Evolutionary conservation across 2,888 invertebrate species (phyloP).

Genomic region (Chymomyza caudatula): DNA sequence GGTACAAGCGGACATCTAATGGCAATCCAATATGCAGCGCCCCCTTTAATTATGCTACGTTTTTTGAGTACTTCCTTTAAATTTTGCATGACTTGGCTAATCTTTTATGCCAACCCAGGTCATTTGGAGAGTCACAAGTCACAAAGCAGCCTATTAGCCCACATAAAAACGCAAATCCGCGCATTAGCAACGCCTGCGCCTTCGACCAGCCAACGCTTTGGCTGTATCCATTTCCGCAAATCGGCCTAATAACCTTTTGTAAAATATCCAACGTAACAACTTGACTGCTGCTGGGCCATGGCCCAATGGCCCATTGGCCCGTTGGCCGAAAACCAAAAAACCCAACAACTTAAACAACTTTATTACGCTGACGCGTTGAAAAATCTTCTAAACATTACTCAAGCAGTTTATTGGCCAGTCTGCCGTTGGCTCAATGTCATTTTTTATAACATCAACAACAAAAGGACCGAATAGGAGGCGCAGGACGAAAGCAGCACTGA

Average conservation of each 20-base stretch:
- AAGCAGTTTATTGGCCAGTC: conserved; percentile 62
- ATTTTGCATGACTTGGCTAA: not conserved
- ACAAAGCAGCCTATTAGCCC: not conserved
- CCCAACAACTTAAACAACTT: conserved; percentile 40
- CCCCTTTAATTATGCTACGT: not conserved
- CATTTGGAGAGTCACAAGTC: not conserved
- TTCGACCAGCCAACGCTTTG: not conserved
- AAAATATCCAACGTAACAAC: not conserved
- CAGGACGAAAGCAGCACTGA: not conserved
- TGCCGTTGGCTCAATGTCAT: not conserved
- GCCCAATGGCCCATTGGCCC: not conserved
- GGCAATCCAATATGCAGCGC: not conserved
- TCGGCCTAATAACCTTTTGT: conserved; percentile 1
- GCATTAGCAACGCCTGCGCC: not conserved
- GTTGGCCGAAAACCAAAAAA: conserved; percentile 3
- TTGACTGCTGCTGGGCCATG: not conserved
- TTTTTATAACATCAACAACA: conserved; percentile 7
- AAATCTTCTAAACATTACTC: conserved; percentile 60
- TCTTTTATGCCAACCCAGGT: not conserved
- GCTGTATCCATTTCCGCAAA: not conserved
- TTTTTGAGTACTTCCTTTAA: not conserved
- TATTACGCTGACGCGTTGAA: conserved; percentile 68
- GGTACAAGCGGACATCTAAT: not conserved
- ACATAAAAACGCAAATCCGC: not conserved
- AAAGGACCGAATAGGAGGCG: not conserved